Evolutionary conservation across 2,113 vertebrate species (phyloP).

Genomic region (Hylia prasina): DNA sequence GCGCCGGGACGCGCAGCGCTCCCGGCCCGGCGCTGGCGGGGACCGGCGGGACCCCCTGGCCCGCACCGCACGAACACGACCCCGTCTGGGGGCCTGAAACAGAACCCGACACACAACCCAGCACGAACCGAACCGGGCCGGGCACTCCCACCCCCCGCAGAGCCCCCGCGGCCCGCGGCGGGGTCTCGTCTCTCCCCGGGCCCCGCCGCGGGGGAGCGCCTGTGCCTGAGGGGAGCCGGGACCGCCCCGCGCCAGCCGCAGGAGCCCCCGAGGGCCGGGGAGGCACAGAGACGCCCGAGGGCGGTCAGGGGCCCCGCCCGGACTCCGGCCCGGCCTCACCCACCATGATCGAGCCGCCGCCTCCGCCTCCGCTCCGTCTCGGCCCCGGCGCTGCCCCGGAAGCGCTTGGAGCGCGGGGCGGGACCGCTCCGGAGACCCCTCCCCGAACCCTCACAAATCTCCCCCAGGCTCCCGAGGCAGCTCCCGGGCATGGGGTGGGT

Average conservation of each 20-base stretch:
- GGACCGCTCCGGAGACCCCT: neutral
- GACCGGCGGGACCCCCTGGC: too few relatives aligned
- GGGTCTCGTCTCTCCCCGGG: neutral
- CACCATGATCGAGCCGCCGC: neutral
- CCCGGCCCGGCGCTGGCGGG: neutral
- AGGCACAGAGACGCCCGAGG: neutral
- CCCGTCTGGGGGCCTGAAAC: neutral
- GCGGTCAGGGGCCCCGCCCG: neutral
- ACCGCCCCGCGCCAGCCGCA: neutral
- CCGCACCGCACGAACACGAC: neutral
- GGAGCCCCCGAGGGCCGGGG: neutral
- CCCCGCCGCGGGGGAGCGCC: neutral
- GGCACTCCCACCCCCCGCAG: neutral
- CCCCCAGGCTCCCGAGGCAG: rapidly evolving
- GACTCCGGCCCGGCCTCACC: neutral
- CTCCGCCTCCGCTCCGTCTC: neutral
- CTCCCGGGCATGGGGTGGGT: rapidly evolving
- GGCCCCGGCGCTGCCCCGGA: neutral
- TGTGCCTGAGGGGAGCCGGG: neutral
- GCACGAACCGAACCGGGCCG: neutral
- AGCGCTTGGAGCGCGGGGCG: neutral
- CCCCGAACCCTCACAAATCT: rapidly evolving
- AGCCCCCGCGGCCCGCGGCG: too few relatives aligned
- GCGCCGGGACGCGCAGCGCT: neutral
- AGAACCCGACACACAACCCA: neutral